These are phyloP conservation scores for Digitonthophagus gazella DNA, from an alignment of 2,888 invertebrate species.

Conservation along the genomic window DNA sequence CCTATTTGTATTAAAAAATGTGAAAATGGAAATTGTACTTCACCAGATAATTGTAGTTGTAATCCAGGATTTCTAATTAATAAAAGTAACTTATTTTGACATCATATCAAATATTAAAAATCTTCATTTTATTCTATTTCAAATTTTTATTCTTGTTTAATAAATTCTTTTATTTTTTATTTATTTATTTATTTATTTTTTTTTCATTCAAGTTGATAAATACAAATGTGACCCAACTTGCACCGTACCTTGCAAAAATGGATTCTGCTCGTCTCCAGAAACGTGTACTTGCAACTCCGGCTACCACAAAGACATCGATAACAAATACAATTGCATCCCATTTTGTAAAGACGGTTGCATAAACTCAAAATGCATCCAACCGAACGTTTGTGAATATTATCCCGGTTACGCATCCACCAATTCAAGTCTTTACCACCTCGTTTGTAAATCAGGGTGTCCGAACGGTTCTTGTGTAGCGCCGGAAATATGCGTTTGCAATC, in stretches of 20 bases:
- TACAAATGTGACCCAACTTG: slow-evolving; percentile 29
- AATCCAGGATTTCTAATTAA: slow-evolving; percentile 19
- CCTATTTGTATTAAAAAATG: slow-evolving; percentile 32
- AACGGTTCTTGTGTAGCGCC: slow-evolving; percentile 27
- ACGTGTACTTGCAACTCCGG: slow-evolving; percentile 30
- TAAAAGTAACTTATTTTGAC: no score
- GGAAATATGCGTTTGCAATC: slow-evolving; percentile 32
- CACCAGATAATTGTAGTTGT: slow-evolving; percentile 39
- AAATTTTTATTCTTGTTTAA: slow-evolving; percentile 33
- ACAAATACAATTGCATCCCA: slow-evolving; percentile 27
- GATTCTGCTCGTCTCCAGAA: slow-evolving; percentile 50
- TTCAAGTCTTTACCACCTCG: slow-evolving; percentile 23
- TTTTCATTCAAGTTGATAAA: not conserved
- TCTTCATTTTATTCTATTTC: slow-evolving; percentile 40
- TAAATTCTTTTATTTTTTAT: not conserved
- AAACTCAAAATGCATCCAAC: slow-evolving; percentile 26
- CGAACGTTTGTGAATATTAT: slow-evolving; percentile 32
- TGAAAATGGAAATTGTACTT: slow-evolving; percentile 36
- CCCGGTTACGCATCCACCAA: slow-evolving; percentile 6
- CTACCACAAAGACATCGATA: not conserved
- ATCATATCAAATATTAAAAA: slow-evolving; percentile 55
- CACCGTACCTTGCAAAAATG: slow-evolving; percentile 44
- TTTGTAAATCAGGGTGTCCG: slow-evolving; percentile 24
- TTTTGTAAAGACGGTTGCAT: slow-evolving; percentile 25
- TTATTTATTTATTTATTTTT: no score